Evolutionary conservation across 2,113 vertebrate species (phyloP), one percentile per base, ranked within the genome.

Genomic region (Rallus limicola): DNA sequence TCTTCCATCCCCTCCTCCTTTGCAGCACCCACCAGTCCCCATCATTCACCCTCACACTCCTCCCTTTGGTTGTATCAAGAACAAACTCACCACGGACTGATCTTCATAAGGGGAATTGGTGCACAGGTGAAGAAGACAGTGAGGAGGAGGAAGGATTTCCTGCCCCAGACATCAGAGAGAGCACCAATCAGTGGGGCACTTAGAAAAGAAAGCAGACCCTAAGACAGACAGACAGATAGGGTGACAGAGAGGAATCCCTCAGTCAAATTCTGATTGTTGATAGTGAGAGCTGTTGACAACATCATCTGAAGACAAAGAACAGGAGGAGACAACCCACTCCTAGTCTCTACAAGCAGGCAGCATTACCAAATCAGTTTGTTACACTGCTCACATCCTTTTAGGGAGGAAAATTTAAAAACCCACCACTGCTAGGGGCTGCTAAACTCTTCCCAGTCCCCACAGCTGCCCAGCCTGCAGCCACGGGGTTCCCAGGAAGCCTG

Each of bases 121-220:
- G 99, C 99, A 72, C 99, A 99, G 1, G 99, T 99, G 97, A 99
- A 99, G 98, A 99, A 99, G 93, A 99, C 99, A 0, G 99, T 99
- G 89, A 98, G 98, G 38, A 99, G 98, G 96, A 99, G 98, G 97
- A 99, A 99, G 78, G 99, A 99, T 95, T 99, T 99, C 90, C 99
- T 98, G 56, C 99, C 99, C 99, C 99, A 99, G 62, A 99, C 99
- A 46, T 99, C 99, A 68, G 99, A 99, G 90, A 99, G 97, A 11
- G 99, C 99, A 74, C 99, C 99, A 82, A 99, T 99, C 94, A 99
- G 98, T 0, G 99, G 99, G 95, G 99, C 99, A 89, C 99, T 99
- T 87, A 99, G 98, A 96, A 99, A 99, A 42, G 99, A 99, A 86
- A 99, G 97, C 82, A 99, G 97, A 83, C 99, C 99, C 99, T 99